phyloP scores from a whole-genome alignment of 2,888 invertebrate species.

The Drosophila sordidula region DNA sequence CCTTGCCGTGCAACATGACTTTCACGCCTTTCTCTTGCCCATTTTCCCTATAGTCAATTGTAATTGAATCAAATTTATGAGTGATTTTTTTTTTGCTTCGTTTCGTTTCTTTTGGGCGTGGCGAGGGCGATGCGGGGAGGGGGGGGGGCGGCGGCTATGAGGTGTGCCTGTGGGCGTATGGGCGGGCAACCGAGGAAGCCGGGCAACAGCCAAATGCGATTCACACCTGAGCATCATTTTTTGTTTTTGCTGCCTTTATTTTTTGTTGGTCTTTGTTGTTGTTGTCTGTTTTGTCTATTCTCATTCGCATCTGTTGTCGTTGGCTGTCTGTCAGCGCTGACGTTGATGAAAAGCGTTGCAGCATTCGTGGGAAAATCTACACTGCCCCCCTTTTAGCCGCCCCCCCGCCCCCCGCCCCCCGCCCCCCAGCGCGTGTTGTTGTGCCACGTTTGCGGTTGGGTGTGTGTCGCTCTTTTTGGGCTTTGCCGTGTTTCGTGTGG shows the following conservation, averaged over 20 bases:
- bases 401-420: background rate
- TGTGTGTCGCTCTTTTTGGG: slow-evolving; percentile 47
- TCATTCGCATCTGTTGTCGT: slow-evolving; percentile 61
- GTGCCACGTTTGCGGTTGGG: slow-evolving; percentile 53
- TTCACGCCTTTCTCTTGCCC: slow-evolving; percentile 46
- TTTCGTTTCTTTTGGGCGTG: background rate
- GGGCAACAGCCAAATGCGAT: slow-evolving; percentile 36
- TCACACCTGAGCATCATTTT: slow-evolving; percentile 51
- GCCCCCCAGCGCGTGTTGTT: slow-evolving; percentile 21
- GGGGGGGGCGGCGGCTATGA: no score
- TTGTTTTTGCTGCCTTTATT: background rate
- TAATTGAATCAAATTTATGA: slow-evolving; percentile 57
- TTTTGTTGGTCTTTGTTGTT: slow-evolving; percentile 8
- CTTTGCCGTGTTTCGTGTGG: slow-evolving; percentile 43
- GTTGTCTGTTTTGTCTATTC: slow-evolving; percentile 47
- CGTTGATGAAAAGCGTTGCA: slow-evolving; percentile 66
- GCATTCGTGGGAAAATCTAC: slow-evolving; percentile 64
- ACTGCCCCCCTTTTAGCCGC: slow-evolving; percentile 7
- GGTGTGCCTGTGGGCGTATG: background rate
- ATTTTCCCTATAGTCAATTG: slow-evolving; percentile 22
- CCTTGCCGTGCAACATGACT: slow-evolving; percentile 25
- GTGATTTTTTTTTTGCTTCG: slow-evolving; percentile 6
- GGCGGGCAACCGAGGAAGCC: slow-evolving; percentile 19
- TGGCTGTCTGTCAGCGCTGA: slow-evolving; percentile 57
- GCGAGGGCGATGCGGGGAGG: background rate